These are phyloP conservation scores for Bombus pyrosoma DNA, from an alignment of 1,140 invertebrate species.

Conservation along the genomic window DNA sequence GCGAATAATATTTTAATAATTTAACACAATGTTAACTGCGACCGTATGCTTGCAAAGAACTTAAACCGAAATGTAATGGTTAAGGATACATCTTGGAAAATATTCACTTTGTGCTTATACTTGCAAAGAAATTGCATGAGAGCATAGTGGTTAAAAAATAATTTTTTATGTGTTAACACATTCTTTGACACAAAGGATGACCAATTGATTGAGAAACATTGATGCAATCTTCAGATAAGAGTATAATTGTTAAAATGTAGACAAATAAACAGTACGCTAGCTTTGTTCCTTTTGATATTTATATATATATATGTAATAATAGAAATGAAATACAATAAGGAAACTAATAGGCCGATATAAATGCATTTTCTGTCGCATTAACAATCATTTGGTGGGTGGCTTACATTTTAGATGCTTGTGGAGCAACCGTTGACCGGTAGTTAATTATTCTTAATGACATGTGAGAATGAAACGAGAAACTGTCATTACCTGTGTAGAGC, in stretches of 20 bases:
- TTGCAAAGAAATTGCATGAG: not conserved
- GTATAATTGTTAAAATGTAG: not conserved
- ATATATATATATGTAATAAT: too few relatives aligned
- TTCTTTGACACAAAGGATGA: not conserved
- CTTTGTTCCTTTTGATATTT: too few relatives aligned
- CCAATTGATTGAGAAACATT: slow-evolving; percentile 8
- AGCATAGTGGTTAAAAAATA: not conserved
- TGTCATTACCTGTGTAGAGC: slow-evolving; percentile 80
- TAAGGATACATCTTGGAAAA: not conserved
- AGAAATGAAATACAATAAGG: not conserved
- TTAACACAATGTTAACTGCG: not conserved
- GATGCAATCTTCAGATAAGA: slow-evolving; percentile 17
- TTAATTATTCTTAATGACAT: slow-evolving; percentile 78
- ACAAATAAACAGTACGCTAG: not conserved
- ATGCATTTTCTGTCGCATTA: slow-evolving; percentile 8
- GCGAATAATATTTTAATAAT: not conserved
- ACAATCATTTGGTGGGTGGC: slow-evolving; percentile 48
- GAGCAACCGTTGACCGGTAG: slow-evolving; percentile 67
- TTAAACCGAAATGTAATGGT: not conserved
- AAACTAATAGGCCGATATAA: not conserved
- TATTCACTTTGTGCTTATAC: not conserved
- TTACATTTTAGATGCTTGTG: slow-evolving; percentile 73
- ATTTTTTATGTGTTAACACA: not conserved
- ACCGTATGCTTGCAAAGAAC: not conserved
- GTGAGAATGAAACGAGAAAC: slow-evolving; percentile 82